Conservation (phyloP, 1,140 invertebrate genomes). For the Globodera ellingtonae region DNA sequence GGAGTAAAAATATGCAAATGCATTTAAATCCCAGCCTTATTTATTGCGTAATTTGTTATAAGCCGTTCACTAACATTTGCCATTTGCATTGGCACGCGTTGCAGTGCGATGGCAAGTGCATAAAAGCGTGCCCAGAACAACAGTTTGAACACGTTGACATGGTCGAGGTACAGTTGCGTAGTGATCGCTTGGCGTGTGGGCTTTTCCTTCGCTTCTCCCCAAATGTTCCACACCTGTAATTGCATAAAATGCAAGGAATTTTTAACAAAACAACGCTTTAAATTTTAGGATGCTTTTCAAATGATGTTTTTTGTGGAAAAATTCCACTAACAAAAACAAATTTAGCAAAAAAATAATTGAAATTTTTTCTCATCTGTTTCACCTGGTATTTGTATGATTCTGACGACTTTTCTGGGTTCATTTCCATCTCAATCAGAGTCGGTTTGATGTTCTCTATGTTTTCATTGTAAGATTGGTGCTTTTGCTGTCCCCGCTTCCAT, state of each 20-base stretch:
- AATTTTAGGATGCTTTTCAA: no score
- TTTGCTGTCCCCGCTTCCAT: background rate
- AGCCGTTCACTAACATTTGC: no score
- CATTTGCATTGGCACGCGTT: background rate
- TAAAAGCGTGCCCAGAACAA: slow-evolving; percentile 6
- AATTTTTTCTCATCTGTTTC: no score
- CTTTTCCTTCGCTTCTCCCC: background rate
- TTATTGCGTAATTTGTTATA: no score
- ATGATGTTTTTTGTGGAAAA: no score
- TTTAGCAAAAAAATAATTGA: no score
- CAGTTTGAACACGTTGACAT: background rate
- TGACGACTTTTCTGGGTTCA: background rate
- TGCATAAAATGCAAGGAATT: background rate
- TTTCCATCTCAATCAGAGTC: background rate
- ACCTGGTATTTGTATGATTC: background rate
- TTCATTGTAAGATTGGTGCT: background rate
- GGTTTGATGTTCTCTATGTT: background rate
- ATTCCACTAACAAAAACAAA: no score
- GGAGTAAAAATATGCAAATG: no score
- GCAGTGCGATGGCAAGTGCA: slow-evolving; percentile 1
- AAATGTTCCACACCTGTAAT: background rate
- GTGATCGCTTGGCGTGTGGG: background rate
- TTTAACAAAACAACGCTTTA: no score
- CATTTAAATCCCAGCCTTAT: no score
- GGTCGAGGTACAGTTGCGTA: background rate